Percentiles rank a stretch among this genome's conserved stretches.
These are phyloP conservation scores for Lepidonotus clava DNA, from an alignment of 2,888 invertebrate species.

Conservation along the genomic window DNA sequence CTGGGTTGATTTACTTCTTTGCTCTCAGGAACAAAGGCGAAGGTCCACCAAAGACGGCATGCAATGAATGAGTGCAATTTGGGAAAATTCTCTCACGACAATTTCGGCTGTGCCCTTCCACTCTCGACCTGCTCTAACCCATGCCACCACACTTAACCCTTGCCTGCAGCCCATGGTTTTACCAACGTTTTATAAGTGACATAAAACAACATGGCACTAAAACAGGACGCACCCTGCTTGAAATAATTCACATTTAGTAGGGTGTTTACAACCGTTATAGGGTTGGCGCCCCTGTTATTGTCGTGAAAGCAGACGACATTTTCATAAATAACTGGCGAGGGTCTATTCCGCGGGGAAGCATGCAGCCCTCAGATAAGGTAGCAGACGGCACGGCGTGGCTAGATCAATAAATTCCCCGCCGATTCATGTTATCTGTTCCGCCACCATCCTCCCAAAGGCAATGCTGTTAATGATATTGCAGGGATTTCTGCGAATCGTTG, in stretches of 20 bases:
- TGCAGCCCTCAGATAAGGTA: neutral
- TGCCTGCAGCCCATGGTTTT: too few species aligned
- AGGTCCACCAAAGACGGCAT: too few species aligned
- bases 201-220: neutral
- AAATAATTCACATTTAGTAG: neutral
- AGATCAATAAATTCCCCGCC: conserved; percentile 12
- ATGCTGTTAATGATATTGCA: conserved; percentile 18
- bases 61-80: too few species aligned
- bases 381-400: neutral
- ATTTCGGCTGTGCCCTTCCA: too few species aligned
- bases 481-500: neutral
- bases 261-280: neutral
- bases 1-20: too few species aligned
- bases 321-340: neutral
- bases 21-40: too few species aligned
- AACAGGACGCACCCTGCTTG: too few species aligned
- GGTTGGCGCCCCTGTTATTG: neutral
- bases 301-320: neutral
- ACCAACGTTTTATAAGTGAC: too few species aligned
- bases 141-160: too few species aligned
- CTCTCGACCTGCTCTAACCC: too few species aligned
- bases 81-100: too few species aligned
- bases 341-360: neutral
- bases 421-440: conserved; percentile 7
- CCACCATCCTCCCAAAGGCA: neutral